Evolutionary conservation across 2,888 invertebrate genomes (phyloP).

Genomic region (Drosophila paramelanica): DNA sequence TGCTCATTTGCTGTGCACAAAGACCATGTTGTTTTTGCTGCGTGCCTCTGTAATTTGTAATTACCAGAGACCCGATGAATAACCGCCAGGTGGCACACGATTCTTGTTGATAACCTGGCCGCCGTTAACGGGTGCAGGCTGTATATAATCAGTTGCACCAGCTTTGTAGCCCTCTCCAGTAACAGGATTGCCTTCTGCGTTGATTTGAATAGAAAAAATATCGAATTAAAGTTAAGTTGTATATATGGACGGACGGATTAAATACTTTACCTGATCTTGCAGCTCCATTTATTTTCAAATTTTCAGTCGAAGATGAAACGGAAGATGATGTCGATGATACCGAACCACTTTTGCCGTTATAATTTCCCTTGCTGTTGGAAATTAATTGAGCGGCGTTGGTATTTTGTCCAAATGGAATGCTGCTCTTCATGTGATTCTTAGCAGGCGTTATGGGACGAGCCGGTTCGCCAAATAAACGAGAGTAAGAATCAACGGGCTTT

Average conservation of each 20-base stretch:
- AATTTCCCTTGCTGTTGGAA: constrained; percentile 80
- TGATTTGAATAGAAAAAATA: background rate
- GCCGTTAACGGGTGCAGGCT: constrained; percentile 79
- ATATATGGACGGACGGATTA: background rate
- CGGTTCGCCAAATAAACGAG: constrained; percentile 87
- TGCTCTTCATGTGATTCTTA: constrained; percentile 87
- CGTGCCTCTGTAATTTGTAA: constrained; percentile 34
- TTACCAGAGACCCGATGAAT: constrained; percentile 85
- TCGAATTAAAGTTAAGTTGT: no score
- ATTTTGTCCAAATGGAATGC: constrained; percentile 86
- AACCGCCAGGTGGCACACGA: constrained; percentile 85
- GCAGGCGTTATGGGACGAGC: constrained; percentile 86
- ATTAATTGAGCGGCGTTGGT: constrained; percentile 77
- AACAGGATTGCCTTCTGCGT: constrained; percentile 86
- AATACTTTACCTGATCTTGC: constrained; percentile 81
- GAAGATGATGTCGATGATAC: constrained; percentile 83
- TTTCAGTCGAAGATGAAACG: constrained; percentile 84
- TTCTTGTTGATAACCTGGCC: constrained; percentile 85
- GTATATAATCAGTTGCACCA: constrained; percentile 81
- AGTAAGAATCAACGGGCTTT: constrained; percentile 86
- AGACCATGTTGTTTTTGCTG: constrained; percentile 29
- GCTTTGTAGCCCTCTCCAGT: constrained; percentile 86
- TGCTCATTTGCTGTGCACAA: constrained; percentile 32
- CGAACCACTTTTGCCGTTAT: constrained; percentile 83
- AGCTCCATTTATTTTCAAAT: constrained; percentile 82